Evolutionary conservation across 2,797 vertebrate genomes (phyloP).

Genomic region (Menidia menidia): DNA sequence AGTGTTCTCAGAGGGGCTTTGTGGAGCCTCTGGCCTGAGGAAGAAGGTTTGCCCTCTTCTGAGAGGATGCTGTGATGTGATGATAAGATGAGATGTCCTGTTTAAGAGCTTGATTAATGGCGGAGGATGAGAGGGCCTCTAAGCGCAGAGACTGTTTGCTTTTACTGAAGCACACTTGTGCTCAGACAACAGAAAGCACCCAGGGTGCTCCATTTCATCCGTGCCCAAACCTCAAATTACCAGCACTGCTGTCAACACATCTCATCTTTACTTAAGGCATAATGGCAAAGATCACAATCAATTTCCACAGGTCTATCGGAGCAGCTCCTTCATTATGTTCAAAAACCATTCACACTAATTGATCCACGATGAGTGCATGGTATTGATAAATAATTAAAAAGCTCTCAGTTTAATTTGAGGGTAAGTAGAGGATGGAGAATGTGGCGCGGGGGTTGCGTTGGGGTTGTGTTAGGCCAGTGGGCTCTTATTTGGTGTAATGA

Average conservation of each 20-base stretch:
- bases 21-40: conserved; percentile 62
- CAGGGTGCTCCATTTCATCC: conserved; percentile 60
- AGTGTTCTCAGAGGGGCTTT: conserved; percentile 77
- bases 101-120: conserved; percentile 82
- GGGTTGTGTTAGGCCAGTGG: conserved; percentile 83
- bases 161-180: conserved; percentile 77
- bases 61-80: conserved; percentile 64
- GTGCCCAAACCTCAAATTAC: conserved; percentile 75
- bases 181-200: conserved; percentile 59
- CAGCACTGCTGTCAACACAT: conserved; percentile 71
- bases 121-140: conserved; percentile 75
- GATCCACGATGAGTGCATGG: conserved; percentile 85
- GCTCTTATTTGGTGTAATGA: conserved; percentile 86
- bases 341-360: conserved; percentile 88
- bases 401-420: conserved; percentile 89
- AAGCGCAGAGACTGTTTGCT: conserved; percentile 73
- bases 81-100: conserved; percentile 80
- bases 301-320: conserved; percentile 81
- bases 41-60: conserved; percentile 67
- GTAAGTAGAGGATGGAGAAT: conserved; percentile 83
- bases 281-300: conserved; percentile 83
- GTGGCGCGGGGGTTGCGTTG: conserved; percentile 77
- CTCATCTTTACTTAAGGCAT: conserved; percentile 80
- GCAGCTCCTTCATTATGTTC: conserved; percentile 83
- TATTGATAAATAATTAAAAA: conserved; percentile 96